A percentile compares a stretch with the other conserved stretches of the same genome.
Evolutionary conservation across 2,888 invertebrate species (phyloP).

Genomic region (Invenusta paracnida): DNA sequence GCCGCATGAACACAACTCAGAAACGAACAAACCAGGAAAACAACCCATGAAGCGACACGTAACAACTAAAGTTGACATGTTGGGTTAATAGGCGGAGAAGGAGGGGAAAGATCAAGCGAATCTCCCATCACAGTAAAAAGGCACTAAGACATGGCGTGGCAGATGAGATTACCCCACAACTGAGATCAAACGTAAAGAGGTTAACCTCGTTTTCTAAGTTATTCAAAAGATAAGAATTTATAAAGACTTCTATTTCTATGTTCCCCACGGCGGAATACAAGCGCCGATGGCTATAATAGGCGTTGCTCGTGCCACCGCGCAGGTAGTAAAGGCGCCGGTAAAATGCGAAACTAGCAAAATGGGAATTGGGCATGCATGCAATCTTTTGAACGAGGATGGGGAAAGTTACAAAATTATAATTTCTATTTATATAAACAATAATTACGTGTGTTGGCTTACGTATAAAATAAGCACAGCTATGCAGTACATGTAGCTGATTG

Average conservation of each 20-base stretch:
- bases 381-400: too few species aligned
- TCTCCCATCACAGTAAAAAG: too few species aligned
- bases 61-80: background rate
- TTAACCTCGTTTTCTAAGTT: too few species aligned
- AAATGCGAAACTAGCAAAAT: background rate
- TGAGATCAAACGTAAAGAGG: background rate
- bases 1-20: background rate
- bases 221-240: too few species aligned
- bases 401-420: too few species aligned
- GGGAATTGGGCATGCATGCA: too few species aligned
- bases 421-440: too few species aligned
- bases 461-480: too few species aligned
- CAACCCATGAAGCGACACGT: background rate
- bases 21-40: too few species aligned
- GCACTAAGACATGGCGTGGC: background rate
- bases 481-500: too few species aligned
- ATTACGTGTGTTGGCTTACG: too few species aligned
- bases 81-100: background rate
- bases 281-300: background rate
- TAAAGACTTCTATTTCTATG: too few species aligned
- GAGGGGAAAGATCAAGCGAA: background rate
- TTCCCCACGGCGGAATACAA: background rate
- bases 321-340: background rate
- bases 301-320: background rate
- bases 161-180: background rate